phyloP scores from a whole-genome alignment of 2,113 vertebrate genomes.

The Psittacula cyanocephala region DNA sequence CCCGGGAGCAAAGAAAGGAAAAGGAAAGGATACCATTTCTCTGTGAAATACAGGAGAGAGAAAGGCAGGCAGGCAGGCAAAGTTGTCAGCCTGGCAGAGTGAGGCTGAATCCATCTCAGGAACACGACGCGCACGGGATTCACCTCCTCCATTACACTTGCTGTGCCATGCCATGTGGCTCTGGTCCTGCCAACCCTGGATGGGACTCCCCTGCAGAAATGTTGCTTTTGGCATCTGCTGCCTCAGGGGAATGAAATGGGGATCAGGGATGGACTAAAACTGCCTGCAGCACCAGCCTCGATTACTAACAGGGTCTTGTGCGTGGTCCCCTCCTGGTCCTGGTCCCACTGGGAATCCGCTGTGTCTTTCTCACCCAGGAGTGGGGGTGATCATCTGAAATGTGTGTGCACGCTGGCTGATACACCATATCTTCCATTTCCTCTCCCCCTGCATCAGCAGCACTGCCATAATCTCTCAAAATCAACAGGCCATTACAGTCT shows the following conservation, averaged over 20 bases:
- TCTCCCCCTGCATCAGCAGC: conserved; percentile 33
- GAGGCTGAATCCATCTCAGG: conserved; percentile 43
- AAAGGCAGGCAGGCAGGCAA: conserved; percentile 54
- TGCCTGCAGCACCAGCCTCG: accelerated
- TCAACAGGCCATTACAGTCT: conserved; percentile 65
- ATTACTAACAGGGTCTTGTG: neutral
- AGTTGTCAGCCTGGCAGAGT: conserved; percentile 52
- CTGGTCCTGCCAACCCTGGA: neutral
- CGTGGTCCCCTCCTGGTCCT: accelerated
- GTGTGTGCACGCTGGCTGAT: neutral
- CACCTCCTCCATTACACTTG: neutral
- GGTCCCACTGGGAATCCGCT: neutral
- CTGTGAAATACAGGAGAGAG: conserved; percentile 50
- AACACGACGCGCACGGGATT: neutral
- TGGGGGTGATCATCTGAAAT: conserved; percentile 15
- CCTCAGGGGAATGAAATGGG: neutral
- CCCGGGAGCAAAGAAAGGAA: conserved; percentile 53
- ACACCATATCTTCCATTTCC: conserved; percentile 17
- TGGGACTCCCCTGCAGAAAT: neutral
- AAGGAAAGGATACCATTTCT: conserved; percentile 63
- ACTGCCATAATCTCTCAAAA: conserved; percentile 57
- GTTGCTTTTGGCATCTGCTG: conserved; percentile 7
- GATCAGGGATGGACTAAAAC: neutral
- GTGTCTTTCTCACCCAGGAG: neutral
- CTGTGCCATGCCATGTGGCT: neutral